phyloP scores from a whole-genome alignment of 2,888 invertebrate genomes.

The Protula sp. region DNA sequence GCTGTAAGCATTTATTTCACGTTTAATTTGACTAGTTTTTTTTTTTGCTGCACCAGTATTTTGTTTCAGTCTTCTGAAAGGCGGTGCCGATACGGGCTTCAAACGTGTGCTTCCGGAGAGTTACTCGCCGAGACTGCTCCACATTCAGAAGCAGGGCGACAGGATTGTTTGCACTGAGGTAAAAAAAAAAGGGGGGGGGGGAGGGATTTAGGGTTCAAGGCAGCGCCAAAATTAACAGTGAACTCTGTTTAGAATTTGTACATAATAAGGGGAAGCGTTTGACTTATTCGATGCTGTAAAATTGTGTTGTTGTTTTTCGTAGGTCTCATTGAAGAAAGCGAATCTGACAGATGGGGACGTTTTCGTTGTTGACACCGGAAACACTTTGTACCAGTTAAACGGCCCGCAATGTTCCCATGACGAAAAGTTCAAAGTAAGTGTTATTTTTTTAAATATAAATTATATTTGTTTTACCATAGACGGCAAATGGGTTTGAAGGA shows the following conservation, averaged over 20 bases:
- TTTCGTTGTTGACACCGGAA: not conserved
- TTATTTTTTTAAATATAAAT: too few relatives aligned
- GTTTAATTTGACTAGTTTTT: too few relatives aligned
- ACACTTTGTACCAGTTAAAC: not conserved
- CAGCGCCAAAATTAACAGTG: too few relatives aligned
- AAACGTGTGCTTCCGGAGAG: conserved; percentile 35
- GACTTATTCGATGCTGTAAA: too few relatives aligned
- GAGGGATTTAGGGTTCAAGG: too few relatives aligned
- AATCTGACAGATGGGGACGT: not conserved
- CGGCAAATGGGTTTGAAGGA: too few relatives aligned
- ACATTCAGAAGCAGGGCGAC: conserved; percentile 17
- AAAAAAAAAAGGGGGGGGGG: too few relatives aligned
- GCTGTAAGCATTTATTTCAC: too few relatives aligned
- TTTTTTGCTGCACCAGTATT: too few relatives aligned
- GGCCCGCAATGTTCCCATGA: not conserved
- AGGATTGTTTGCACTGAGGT: not conserved
- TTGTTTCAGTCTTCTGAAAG: conserved; percentile 33
- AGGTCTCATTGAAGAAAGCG: not conserved
- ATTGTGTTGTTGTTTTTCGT: not conserved
- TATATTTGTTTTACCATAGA: too few relatives aligned
- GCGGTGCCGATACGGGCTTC: conserved; percentile 44
- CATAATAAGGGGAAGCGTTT: too few relatives aligned
- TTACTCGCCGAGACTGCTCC: conserved; percentile 36
- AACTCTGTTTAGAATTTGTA: too few relatives aligned
- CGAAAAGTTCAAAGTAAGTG: not conserved